phyloP scores from a whole-genome alignment of 1,140 invertebrate genomes.

The Bursaphelenchus mucronatus region DNA sequence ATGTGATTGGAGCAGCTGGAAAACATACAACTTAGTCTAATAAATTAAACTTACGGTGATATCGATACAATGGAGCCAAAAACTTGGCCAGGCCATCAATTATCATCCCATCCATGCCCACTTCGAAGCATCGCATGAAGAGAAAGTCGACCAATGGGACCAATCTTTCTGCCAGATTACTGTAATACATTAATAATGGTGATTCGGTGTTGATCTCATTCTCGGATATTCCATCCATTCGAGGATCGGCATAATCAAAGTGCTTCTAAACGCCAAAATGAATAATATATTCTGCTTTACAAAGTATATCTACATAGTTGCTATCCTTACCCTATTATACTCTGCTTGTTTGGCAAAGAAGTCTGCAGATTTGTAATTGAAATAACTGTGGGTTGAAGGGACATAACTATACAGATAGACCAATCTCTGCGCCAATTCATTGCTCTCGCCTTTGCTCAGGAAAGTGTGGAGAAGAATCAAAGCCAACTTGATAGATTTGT shows the following conservation, averaged over 20 bases:
- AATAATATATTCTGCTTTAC: background rate
- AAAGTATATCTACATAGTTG: background rate
- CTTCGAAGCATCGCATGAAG: constrained; percentile 41
- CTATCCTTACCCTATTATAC: constrained; percentile 34
- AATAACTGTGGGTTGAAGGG: constrained; percentile 11
- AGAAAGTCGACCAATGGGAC: constrained; percentile 38
- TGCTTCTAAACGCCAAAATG: background rate
- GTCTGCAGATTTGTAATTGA: constrained; percentile 38
- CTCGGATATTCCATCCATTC: background rate
- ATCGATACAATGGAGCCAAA: constrained; percentile 40
- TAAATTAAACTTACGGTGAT: constrained; percentile 39
- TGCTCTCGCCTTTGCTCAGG: background rate
- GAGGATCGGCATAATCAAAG: background rate
- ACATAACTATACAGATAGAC: constrained; percentile 3
- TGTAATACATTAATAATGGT: constrained; percentile 15
- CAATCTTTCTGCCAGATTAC: constrained; percentile 34
- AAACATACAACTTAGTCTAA: background rate
- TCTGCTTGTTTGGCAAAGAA: constrained; percentile 27
- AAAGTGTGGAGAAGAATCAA: constrained; percentile 15
- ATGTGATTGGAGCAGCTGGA: constrained; percentile 47
- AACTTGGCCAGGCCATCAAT: constrained; percentile 26
- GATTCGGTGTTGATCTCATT: background rate
- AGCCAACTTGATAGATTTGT: constrained; percentile 31
- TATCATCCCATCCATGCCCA: constrained; percentile 24
- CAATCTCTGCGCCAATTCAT: constrained; percentile 6